These are phyloP conservation scores for Byasa hedistus DNA, from an alignment of 2,888 invertebrate species.

Conservation along the genomic window DNA sequence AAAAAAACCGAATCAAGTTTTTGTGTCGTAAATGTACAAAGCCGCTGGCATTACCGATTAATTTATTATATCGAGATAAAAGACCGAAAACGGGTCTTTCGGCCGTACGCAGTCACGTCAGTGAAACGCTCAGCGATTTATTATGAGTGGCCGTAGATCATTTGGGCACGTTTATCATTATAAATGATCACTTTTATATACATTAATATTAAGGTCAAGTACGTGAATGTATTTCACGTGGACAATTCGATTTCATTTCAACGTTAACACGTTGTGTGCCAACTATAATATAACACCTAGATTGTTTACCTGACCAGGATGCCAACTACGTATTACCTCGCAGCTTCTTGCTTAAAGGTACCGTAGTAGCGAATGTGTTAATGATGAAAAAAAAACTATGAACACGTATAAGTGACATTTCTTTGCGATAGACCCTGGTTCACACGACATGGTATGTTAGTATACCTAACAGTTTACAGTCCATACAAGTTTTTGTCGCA, in stretches of 20 bases:
- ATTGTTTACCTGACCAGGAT: too few species aligned
- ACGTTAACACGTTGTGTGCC: neutral
- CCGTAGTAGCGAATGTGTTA: neutral
- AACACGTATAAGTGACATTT: neutral
- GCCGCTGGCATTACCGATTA: slow-evolving; percentile 32
- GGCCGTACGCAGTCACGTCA: slow-evolving; percentile 31
- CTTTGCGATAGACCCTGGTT: neutral
- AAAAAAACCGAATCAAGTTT: slow-evolving; percentile 33
- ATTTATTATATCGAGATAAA: slow-evolving; percentile 36
- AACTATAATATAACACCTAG: too few species aligned
- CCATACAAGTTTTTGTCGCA: slow-evolving; percentile 47
- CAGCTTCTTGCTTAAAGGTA: neutral
- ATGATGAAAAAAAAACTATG: neutral
- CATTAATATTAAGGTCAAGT: slow-evolving; percentile 25
- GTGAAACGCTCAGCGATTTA: slow-evolving; percentile 21
- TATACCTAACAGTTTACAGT: slow-evolving; percentile 44
- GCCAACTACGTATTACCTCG: too few species aligned
- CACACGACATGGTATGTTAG: slow-evolving; percentile 11
- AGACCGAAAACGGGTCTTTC: slow-evolving; percentile 26
- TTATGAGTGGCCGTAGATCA: slow-evolving; percentile 24
- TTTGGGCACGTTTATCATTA: slow-evolving; percentile 22
- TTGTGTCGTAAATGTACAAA: slow-evolving; percentile 33
- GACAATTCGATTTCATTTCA: neutral
- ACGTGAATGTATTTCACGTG: neutral
- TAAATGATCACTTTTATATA: slow-evolving; percentile 12